Conservation (phyloP, 2,113 vertebrate genomes). For the Crotophaga sulcirostris region DNA sequence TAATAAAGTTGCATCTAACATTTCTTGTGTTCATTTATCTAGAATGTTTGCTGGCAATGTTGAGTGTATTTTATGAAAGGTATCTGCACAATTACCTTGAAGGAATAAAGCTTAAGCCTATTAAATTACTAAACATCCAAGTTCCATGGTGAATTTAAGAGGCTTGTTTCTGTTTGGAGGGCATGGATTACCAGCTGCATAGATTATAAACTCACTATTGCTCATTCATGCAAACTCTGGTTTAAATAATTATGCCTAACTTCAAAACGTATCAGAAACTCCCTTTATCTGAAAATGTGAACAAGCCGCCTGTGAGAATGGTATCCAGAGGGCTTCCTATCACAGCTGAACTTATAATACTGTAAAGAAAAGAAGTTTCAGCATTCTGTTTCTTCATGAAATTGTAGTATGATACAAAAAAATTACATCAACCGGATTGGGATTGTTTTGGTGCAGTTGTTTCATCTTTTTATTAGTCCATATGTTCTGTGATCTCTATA, state of each 20-base stretch:
- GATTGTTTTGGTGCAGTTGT: not conserved
- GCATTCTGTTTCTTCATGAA: not conserved
- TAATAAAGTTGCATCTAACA: constrained; percentile 75
- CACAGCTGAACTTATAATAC: not conserved
- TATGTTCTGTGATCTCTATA: not conserved
- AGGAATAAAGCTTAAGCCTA: constrained; percentile 64
- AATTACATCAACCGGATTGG: not conserved
- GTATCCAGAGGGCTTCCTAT: constrained; percentile 19
- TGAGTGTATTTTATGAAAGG: constrained; percentile 61
- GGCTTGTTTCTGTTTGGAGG: constrained; percentile 31
- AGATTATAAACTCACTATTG: constrained; percentile 44
- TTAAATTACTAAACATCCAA: constrained; percentile 55
- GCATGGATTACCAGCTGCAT: constrained; percentile 26
- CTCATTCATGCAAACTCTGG: constrained; percentile 42
- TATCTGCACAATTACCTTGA: constrained; percentile 68
- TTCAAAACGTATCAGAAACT: constrained; percentile 17
- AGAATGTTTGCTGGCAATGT: constrained; percentile 56
- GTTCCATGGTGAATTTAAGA: constrained; percentile 47
- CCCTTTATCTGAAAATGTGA: constrained; percentile 30
- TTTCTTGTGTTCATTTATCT: constrained; percentile 71
- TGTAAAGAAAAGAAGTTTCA: not conserved
- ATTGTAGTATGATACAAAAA: not conserved
- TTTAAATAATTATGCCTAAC: constrained; percentile 42
- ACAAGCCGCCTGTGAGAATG: not conserved
- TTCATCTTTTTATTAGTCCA: not conserved